Conservation (phyloP, 2,888 invertebrate genomes). For the Myopa testacea region DNA sequence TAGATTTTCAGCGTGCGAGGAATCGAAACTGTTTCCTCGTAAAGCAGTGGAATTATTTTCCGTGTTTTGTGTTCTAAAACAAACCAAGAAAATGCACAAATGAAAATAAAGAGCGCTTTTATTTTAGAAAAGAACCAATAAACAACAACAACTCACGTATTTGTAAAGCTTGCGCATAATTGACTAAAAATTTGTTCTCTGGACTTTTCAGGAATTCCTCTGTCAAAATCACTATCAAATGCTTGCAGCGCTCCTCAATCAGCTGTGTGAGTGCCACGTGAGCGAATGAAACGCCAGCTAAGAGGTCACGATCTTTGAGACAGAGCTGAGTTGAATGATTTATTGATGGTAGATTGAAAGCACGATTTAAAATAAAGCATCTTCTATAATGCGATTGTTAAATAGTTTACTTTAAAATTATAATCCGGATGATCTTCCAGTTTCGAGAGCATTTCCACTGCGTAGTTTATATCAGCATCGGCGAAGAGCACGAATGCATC, state of each 20-base stretch:
- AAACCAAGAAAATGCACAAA: neutral
- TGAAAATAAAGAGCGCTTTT: conserved; percentile 12
- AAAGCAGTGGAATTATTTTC: conserved; percentile 80
- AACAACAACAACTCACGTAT: conserved; percentile 73
- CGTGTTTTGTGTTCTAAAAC: conserved; percentile 71
- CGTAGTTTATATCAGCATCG: conserved; percentile 79
- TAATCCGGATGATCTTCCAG: conserved; percentile 72
- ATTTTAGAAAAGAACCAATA: neutral
- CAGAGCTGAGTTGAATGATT: conserved; percentile 74
- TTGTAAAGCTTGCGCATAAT: conserved; percentile 83
- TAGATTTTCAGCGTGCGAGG: conserved; percentile 77
- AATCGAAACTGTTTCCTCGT: conserved; percentile 72
- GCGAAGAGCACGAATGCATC: conserved; percentile 85
- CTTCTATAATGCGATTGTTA: neutral
- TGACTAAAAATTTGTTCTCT: conserved; percentile 82
- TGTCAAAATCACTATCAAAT: conserved; percentile 83
- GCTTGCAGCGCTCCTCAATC: conserved; percentile 81
- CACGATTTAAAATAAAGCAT: neutral
- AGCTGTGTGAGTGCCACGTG: conserved; percentile 79
- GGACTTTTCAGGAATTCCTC: conserved; percentile 80
- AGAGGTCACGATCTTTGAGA: conserved; percentile 78
- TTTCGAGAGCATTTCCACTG: conserved; percentile 73
- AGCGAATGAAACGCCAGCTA: conserved; percentile 78
- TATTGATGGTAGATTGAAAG: neutral
- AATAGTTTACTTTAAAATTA: conserved; percentile 72